Conservation (phyloP, 2,888 invertebrate genomes). For the Ferdinandea cuprea region DNA sequence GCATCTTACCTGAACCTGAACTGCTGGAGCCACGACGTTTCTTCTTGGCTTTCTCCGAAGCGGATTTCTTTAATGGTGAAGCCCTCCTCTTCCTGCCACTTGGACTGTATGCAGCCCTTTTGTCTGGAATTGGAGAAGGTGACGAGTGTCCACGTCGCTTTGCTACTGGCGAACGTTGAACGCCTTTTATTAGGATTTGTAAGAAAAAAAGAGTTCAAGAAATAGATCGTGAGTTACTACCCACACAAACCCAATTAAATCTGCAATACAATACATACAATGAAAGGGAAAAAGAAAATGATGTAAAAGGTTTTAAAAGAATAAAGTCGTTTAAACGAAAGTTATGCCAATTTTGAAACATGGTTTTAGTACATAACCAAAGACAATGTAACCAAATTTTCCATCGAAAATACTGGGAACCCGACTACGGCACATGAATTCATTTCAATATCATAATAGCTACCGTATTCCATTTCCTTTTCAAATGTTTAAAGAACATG, state of each 20-base stretch:
- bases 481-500: too few species aligned
- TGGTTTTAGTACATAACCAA: too few species aligned
- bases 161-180: constrained; percentile 76
- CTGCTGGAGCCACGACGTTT: constrained; percentile 81
- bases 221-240: neutral
- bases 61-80: constrained; percentile 78
- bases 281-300: neutral
- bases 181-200: constrained; percentile 68
- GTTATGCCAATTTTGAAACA: too few species aligned
- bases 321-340: too few species aligned
- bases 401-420: too few species aligned
- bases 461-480: too few species aligned
- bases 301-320: neutral
- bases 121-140: constrained; percentile 79
- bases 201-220: constrained; percentile 14
- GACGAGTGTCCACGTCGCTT: constrained; percentile 79
- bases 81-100: constrained; percentile 80
- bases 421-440: too few species aligned
- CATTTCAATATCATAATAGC: too few species aligned
- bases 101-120: constrained; percentile 79
- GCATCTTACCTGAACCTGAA: constrained; percentile 80
- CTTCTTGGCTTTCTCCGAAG: constrained; percentile 76
- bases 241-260: neutral
- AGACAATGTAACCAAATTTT: too few species aligned
- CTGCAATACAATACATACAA: neutral